phyloP scores from a whole-genome alignment of 2,888 invertebrate species.

The Gymnosoma rotundatum region DNA sequence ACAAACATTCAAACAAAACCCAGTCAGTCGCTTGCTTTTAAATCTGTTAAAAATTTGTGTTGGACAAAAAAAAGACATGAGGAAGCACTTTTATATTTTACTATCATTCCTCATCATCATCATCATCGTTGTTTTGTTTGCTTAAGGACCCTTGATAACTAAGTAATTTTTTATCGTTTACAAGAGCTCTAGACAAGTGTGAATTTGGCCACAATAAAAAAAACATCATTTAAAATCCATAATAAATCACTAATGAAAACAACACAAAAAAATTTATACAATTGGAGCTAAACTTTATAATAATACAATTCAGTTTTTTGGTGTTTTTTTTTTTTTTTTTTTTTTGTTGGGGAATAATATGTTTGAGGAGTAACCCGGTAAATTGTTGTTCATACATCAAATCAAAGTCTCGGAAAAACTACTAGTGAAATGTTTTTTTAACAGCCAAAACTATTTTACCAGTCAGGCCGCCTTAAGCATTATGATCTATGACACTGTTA shows the following conservation, averaged over 20 bases:
- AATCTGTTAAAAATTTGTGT: slow-evolving; percentile 19
- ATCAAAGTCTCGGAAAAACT: too few species aligned
- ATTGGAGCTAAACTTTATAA: slow-evolving; percentile 9
- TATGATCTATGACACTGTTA: too few species aligned
- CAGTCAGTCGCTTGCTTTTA: slow-evolving; percentile 2
- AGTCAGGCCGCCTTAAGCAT: too few species aligned
- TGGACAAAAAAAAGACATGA: slow-evolving; percentile 42
- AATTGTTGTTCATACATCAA: background rate
- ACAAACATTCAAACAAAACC: background rate
- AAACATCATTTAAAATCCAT: slow-evolving; percentile 50
- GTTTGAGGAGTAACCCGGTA: background rate
- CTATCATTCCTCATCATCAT: slow-evolving; percentile 15
- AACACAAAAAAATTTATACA: slow-evolving; percentile 1
- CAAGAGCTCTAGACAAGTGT: slow-evolving; percentile 70
- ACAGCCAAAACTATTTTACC: too few species aligned
- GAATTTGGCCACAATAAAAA: slow-evolving; percentile 68
- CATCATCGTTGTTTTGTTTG: slow-evolving; percentile 35
- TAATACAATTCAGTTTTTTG: slow-evolving; percentile 12
- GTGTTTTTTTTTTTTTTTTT: too few species aligned
- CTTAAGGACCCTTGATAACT: slow-evolving; percentile 56
- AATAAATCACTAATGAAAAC: slow-evolving; percentile 49
- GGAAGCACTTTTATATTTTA: slow-evolving; percentile 47
- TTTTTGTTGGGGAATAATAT: background rate
- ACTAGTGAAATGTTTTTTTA: too few species aligned
- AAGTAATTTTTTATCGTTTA: slow-evolving; percentile 19